Conservation (phyloP, 2,888 invertebrate species). For the Apamea sordens region DNA sequence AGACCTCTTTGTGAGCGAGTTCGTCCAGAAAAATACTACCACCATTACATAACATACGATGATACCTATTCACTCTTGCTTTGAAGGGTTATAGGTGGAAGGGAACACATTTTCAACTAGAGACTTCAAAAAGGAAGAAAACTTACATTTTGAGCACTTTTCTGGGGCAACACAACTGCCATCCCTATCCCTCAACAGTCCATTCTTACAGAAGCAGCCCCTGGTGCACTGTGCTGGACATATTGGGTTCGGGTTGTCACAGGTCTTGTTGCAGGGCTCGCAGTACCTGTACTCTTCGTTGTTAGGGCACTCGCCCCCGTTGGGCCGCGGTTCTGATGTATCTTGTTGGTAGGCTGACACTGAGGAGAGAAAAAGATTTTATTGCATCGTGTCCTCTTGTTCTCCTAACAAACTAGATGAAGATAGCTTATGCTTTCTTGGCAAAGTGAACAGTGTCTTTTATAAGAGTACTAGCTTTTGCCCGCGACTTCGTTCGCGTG, state of each 20-base stretch:
- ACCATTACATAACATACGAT: not conserved
- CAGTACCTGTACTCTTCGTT: constrained; percentile 82
- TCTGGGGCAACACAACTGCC: constrained; percentile 75
- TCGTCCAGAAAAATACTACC: not conserved
- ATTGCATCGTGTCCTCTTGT: not conserved
- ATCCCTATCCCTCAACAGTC: constrained; percentile 73
- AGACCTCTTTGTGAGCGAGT: not conserved
- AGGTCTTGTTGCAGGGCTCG: constrained; percentile 78
- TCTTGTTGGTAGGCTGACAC: constrained; percentile 70
- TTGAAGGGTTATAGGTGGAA: not conserved
- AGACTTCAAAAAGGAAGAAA: not conserved
- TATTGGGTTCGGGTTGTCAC: constrained; percentile 79
- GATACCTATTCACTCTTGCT: not conserved
- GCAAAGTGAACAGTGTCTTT: not conserved
- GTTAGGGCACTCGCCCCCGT: constrained; percentile 72
- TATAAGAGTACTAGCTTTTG: too few relatives aligned
- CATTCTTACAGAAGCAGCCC: constrained; percentile 81
- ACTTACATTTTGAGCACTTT: constrained; percentile 71
- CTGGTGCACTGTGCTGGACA: constrained; percentile 82
- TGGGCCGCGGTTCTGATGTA: constrained; percentile 77
- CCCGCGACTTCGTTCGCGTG: too few relatives aligned
- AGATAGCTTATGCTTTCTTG: not conserved
- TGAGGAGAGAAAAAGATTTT: constrained; percentile 20
- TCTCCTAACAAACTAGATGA: not conserved
- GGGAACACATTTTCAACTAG: not conserved